Percentiles rank a stretch among this genome's conserved stretches.
Conservation (phyloP, 2,888 invertebrate species). For the Mycogona germanica region DNA sequence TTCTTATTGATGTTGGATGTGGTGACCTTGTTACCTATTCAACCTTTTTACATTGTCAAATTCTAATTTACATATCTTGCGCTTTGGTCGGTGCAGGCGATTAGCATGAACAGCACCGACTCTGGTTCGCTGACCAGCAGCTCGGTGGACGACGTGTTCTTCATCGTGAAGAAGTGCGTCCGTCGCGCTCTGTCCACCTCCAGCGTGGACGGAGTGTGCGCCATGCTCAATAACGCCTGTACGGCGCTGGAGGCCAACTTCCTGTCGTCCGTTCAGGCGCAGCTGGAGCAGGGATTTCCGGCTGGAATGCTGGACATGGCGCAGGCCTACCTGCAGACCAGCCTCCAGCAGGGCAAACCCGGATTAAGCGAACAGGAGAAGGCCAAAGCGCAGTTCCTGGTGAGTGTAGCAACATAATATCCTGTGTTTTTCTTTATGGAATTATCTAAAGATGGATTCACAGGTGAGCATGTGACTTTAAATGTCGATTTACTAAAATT, state of each 20-base stretch:
- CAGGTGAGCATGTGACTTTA: no score
- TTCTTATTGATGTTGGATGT: constrained; percentile 68
- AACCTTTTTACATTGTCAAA: background rate
- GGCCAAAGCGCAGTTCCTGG: constrained; percentile 60
- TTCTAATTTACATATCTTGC: no score
- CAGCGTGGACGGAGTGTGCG: constrained; percentile 91
- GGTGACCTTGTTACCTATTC: background rate
- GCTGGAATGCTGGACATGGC: constrained; percentile 35
- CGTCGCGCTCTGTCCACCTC: constrained; percentile 79
- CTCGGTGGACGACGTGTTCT: constrained; percentile 96
- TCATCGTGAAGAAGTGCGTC: constrained; percentile 89
- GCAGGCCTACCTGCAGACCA: constrained; percentile 66
- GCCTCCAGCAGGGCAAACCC: constrained; percentile 64
- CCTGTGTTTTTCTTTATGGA: no score
- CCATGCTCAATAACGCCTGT: constrained; percentile 86
- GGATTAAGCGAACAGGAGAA: constrained; percentile 58
- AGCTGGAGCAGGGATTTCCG: constrained; percentile 65
- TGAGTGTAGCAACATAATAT: constrained; percentile 37
- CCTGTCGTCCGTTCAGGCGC: constrained; percentile 54
- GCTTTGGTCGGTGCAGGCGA: constrained; percentile 31
- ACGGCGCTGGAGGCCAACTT: constrained; percentile 75
- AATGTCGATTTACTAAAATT: no score
- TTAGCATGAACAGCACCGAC: constrained; percentile 34
- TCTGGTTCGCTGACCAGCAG: constrained; percentile 54
- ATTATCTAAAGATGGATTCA: no score